Evolutionary conservation across 2,113 vertebrate species (phyloP).

Genomic region (Mormyrus lacerda): DNA sequence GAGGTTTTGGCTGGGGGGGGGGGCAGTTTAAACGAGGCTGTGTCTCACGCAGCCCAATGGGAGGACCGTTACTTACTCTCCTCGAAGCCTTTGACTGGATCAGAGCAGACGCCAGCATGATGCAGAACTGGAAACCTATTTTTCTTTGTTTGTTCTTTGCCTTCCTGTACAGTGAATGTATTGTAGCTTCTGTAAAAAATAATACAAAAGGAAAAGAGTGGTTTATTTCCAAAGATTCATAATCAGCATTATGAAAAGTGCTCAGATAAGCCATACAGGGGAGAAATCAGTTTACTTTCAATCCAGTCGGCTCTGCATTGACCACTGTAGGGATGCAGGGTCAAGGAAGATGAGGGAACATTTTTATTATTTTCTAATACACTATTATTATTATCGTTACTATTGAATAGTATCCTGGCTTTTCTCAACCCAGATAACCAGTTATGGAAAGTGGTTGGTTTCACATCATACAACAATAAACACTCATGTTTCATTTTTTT

Average conservation of each 20-base stretch:
- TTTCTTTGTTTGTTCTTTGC: background rate
- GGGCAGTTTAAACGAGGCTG: background rate
- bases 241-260: background rate
- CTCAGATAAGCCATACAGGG: slow-evolving; percentile 4
- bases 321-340: background rate
- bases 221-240: slow-evolving; percentile 12
- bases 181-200: background rate
- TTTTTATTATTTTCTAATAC: background rate
- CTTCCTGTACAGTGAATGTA: background rate
- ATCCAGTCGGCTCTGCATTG: background rate
- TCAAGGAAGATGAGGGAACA: background rate
- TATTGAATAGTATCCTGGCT: background rate
- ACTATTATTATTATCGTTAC: background rate
- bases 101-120: background rate
- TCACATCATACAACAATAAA: background rate
- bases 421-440: background rate
- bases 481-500: background rate
- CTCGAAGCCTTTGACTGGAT: background rate
- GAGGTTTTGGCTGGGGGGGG: background rate
- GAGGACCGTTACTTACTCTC: background rate
- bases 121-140: background rate
- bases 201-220: background rate
- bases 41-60: background rate
- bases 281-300: background rate
- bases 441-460: background rate